Base-by-base conservation (phyloP, 2,797 vertebrate genomes). In the Schizopygopsis pylzovi region DNA sequence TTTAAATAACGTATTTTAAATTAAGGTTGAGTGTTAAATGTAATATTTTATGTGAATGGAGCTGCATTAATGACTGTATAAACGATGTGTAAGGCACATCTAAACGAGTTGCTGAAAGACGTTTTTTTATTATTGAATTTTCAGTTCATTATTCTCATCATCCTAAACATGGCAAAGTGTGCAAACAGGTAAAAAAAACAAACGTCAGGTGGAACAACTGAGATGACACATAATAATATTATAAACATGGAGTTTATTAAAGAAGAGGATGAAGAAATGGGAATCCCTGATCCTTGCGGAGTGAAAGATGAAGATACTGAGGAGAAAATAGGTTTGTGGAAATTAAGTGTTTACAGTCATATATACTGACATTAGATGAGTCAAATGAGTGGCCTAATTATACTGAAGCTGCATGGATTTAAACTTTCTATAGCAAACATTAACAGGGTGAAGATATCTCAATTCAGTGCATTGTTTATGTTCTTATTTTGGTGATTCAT, bases 261-360 rank as follows among this genome's bases (percentile, higher is more conserved):
- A 77, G 73, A 77, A 54, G 73, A 77, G 33, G 39, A 12, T n/a
- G 73, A 56, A 77, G 73, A 77, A 12, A 77, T 77, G 12, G 4
- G 0, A 4, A 77, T 77, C 13, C 3, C 73, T 39, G 73, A 54
- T 22, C 18, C 49, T 4, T 8, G 33, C 49, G 15, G 73, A 77
- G 73, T 56, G 33, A 77, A 77, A 56, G 49, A 77, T 8, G 73
- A 77, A 77, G 49, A 39, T 4, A 39, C 18, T 13, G 73, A 56
- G 28, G 47, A 52, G 25, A 18, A 76, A 33, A 20, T 20, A 75
- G 72, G 72, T 76, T 33, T 33, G 33, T 33, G 33, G 33, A 33
- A 33, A 3, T 33, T 33, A 33, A 33, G 33, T 33, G 33, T 33
- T 33, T 33, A 33, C 33, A 33, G 33, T 33, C 33, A 33, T 33